Percentiles rank a stretch among this genome's conserved stretches.
Conservation (phyloP, 2,888 invertebrate species). For the Drosophila limbata region DNA sequence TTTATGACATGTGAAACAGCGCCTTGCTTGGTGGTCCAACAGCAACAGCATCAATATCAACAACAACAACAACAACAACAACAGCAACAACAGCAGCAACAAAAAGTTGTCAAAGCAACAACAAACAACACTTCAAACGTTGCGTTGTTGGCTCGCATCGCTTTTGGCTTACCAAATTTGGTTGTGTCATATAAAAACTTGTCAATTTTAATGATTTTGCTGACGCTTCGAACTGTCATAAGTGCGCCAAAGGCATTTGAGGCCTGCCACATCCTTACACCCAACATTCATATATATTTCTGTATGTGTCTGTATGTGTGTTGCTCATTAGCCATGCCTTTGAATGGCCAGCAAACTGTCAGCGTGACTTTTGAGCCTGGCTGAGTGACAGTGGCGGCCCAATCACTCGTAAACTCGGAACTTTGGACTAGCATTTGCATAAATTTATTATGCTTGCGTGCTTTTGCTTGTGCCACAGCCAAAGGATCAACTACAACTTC, state of each 20-base stretch:
- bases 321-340: conserved; percentile 77
- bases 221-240: conserved; percentile 83
- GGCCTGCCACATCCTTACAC: conserved; percentile 49
- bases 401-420: conserved; percentile 48
- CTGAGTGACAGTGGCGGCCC: conserved; percentile 52
- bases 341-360: conserved; percentile 66
- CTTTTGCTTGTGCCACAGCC: conserved; percentile 39
- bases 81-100: conserved; percentile 55
- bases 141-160: conserved; percentile 48
- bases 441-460: conserved; percentile 74
- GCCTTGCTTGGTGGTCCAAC: conserved; percentile 70
- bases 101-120: conserved; percentile 65
- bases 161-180: conserved; percentile 77
- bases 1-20: conserved; percentile 84
- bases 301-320: conserved; percentile 25
- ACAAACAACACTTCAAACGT: conserved; percentile 73
- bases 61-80: conserved; percentile 43
- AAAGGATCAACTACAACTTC: conserved; percentile 51
- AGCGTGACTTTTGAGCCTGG: conserved; percentile 44
- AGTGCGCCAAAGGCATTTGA: conserved; percentile 78
- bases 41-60: conserved; percentile 45
- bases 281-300: not conserved
- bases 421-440: conserved; percentile 66
- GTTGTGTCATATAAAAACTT: conserved; percentile 76
- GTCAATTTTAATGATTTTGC: conserved; percentile 83